Conservation (phyloP, 2,888 invertebrate species). For the Rotaria sp. region DNA sequence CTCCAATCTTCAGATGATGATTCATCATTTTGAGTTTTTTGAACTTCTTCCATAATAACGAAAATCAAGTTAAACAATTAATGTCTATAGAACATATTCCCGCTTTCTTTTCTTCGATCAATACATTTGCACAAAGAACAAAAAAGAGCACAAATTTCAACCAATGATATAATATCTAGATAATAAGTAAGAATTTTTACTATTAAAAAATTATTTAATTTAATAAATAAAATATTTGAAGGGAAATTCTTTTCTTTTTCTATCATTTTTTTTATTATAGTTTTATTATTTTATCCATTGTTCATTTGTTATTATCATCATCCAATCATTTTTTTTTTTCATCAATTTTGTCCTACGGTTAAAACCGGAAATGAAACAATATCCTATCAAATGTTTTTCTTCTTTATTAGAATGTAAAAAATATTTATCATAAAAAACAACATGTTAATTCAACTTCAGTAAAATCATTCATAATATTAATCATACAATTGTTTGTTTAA, state of each 20-base stretch:
- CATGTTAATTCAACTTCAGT: no score
- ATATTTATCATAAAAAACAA: no score
- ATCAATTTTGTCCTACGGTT: background rate
- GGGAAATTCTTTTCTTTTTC: background rate
- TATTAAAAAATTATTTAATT: no score
- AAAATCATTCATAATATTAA: no score
- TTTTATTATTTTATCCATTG: background rate
- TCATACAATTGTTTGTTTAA: no score
- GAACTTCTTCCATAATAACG: background rate
- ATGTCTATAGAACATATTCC: background rate
- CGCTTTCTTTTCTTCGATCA: background rate
- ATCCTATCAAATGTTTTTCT: background rate
- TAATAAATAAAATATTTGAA: no score
- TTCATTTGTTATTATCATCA: background rate
- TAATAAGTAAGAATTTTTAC: no score
- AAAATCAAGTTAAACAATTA: background rate
- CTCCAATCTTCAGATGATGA: conserved; percentile 21
- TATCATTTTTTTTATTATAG: background rate
- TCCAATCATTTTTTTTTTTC: background rate
- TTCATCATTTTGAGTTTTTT: background rate
- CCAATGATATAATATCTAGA: background rate
- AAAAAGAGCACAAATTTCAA: background rate
- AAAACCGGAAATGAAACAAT: background rate
- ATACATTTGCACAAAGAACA: conserved; percentile 11
- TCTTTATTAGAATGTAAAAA: no score